Conservation (phyloP, 2,113 vertebrate genomes). For the Cyprinodon brontotheroides region DNA sequence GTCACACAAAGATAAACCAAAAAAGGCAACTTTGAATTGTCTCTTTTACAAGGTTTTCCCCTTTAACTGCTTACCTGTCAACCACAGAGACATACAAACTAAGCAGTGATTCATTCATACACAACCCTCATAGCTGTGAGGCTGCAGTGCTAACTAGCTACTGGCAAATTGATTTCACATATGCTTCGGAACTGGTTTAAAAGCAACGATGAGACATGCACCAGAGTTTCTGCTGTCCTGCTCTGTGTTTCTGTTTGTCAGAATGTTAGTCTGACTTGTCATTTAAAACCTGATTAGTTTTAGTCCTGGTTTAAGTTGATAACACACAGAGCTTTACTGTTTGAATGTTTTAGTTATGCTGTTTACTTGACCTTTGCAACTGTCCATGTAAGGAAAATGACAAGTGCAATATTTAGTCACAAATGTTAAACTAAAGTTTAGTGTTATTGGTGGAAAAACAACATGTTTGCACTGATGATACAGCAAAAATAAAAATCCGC, state of each 20-base stretch:
- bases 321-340: not conserved
- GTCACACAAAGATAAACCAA: slow-evolving; percentile 4
- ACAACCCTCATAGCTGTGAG: not conserved
- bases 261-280: not conserved
- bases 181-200: not conserved
- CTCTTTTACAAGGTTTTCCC: too few species aligned
- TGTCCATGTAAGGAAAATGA: not conserved
- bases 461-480: not conserved
- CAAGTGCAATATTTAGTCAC: not conserved
- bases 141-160: not conserved
- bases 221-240: not conserved
- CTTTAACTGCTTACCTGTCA: too few species aligned
- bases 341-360: not conserved
- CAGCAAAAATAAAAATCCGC: not conserved
- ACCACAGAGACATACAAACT: too few species aligned
- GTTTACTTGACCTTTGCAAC: slow-evolving; percentile 3
- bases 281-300: not conserved
- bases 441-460: not conserved
- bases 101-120: too few species aligned
- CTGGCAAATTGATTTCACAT: too few species aligned
- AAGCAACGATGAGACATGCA: not conserved
- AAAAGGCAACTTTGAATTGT: not conserved
- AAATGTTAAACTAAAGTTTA: not conserved
- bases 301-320: not conserved
- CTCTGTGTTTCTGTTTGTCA: slow-evolving; percentile 4